Base-by-base conservation (phyloP, 2,797 vertebrate genomes). In the Todus mexicanus region DNA sequence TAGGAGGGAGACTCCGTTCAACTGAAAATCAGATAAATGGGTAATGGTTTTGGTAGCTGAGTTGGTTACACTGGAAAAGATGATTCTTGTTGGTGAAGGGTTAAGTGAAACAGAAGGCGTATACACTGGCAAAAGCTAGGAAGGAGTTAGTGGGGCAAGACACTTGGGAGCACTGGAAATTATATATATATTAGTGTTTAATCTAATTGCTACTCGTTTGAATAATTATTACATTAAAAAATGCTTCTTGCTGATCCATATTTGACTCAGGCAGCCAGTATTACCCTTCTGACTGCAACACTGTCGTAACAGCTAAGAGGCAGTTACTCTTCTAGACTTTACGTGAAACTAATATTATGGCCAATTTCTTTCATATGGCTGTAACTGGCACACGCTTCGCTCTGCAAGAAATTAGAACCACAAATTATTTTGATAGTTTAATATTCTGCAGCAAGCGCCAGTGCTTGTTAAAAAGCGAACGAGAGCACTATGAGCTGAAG, bases 221-320 rank as follows among this genome's bases (percentile, higher is more conserved):
- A 86, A 80, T 87, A 54, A 64, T 60, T 59, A 89, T 86, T 79
- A 78, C 82, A 78, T 81, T 80, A 57, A 6, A 86, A 76, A 92
- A 84, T 90, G 21, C 33, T 59, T 90, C 90, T 87, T 70, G 40
- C 42, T 81, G 87, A 65, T 90, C 23, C 14, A 8, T 56, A 74
- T 89, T 53, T 75, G 81, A 91, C 84, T 89, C 87, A 84, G 72
- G 56, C 94, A 96, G 84, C 50, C 84, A 91, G 4, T 37, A 61
- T 74, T 29, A 95, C 89, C 78, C 80, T 96, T 66, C 60, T 84
- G 64, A 81, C 88, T 88, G 71, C 56, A 50, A 48, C 12, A 48
- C 68, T 69, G 56, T 37, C 60, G 20, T 10, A 94, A 86, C 74
- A 79, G 79, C 23, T 38, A 57, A 22, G 45, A 94, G 84, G 92